Evolutionary conservation across 2,797 vertebrate species (phyloP).

Genomic region (Kryptopterus vitreolus): DNA sequence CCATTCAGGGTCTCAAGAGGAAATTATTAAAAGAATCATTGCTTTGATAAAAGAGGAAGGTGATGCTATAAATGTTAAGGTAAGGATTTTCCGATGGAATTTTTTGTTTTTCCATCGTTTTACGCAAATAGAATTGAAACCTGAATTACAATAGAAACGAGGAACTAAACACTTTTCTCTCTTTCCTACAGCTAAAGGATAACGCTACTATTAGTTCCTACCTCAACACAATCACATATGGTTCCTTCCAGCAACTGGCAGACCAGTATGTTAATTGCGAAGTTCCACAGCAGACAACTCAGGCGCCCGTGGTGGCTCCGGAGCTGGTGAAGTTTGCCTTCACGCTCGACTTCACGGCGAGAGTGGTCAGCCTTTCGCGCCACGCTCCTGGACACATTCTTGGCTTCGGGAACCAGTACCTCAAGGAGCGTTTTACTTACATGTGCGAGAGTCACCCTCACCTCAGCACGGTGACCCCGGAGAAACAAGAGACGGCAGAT

Average conservation of each 20-base stretch:
- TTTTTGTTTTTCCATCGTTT: background rate
- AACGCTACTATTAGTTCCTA: conserved; percentile 72
- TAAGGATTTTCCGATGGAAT: conserved; percentile 61
- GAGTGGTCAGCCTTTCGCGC: conserved; percentile 72
- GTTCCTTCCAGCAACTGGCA: conserved; percentile 81
- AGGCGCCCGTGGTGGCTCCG: conserved; percentile 53
- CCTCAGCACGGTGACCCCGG: conserved; percentile 3
- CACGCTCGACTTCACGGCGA: conserved; percentile 79
- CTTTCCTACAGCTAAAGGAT: conserved; percentile 74
- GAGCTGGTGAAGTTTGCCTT: conserved; percentile 83
- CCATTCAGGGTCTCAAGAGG: conserved; percentile 65
- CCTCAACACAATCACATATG: conserved; percentile 79
- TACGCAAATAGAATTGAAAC: background rate
- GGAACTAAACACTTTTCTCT: background rate
- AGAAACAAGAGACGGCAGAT: conserved; percentile 15
- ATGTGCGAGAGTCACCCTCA: conserved; percentile 47
- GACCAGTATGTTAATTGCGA: conserved; percentile 73
- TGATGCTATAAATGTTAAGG: conserved; percentile 80
- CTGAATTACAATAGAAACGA: background rate
- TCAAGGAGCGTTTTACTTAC: conserved; percentile 75
- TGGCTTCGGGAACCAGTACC: conserved; percentile 78
- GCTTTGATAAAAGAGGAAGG: conserved; percentile 78
- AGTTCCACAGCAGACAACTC: conserved; percentile 42
- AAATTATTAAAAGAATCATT: conserved; percentile 76
- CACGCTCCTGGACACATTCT: conserved; percentile 80